Percentiles rank a stretch among this genome's conserved stretches.
Evolutionary conservation across 1,140 invertebrate genomes (phyloP).

Genomic region (Sesamia nonagrioides): DNA sequence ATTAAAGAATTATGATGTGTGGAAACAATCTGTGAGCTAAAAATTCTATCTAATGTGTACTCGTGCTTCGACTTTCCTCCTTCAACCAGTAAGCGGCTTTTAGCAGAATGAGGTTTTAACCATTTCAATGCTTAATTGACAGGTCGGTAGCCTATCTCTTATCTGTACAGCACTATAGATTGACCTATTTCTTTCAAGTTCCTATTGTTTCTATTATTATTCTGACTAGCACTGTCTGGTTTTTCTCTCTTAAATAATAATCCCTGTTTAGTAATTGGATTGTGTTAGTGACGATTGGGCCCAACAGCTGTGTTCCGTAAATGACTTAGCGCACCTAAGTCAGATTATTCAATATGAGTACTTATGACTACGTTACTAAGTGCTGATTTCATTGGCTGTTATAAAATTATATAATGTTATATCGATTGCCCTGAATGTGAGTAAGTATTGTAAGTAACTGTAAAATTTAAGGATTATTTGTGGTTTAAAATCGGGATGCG

Average conservation of each 20-base stretch:
- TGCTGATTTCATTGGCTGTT: slow-evolving; percentile 3
- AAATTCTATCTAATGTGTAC: not conserved
- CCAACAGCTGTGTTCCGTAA: slow-evolving; percentile 34
- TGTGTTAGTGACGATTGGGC: slow-evolving; percentile 65
- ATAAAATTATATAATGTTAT: not conserved
- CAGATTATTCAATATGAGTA: slow-evolving; percentile 10
- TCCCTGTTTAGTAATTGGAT: slow-evolving; percentile 70
- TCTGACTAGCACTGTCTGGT: slow-evolving; percentile 26
- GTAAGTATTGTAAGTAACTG: not conserved
- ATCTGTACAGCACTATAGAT: slow-evolving; percentile 21
- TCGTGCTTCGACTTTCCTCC: slow-evolving; percentile 17
- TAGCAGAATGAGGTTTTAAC: slow-evolving; percentile 34
- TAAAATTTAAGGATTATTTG: slow-evolving; percentile 16
- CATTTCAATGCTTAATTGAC: slow-evolving; percentile 36
- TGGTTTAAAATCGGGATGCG: not conserved
- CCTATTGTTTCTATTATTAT: slow-evolving; percentile 31
- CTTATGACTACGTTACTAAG: slow-evolving; percentile 4
- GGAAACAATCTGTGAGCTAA: not conserved
- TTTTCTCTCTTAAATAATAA: slow-evolving; percentile 66
- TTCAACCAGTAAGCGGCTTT: slow-evolving; percentile 30
- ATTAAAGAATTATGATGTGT: slow-evolving; percentile 16
- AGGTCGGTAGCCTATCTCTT: slow-evolving; percentile 34
- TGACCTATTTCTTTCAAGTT: slow-evolving; percentile 28
- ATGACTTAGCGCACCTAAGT: slow-evolving; percentile 25
- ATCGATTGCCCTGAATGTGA: not conserved